A percentile compares a stretch with the other conserved stretches of the same genome.
Evolutionary conservation across 2,888 invertebrate genomes (phyloP).

Genomic region (Adelognathus sp.): DNA sequence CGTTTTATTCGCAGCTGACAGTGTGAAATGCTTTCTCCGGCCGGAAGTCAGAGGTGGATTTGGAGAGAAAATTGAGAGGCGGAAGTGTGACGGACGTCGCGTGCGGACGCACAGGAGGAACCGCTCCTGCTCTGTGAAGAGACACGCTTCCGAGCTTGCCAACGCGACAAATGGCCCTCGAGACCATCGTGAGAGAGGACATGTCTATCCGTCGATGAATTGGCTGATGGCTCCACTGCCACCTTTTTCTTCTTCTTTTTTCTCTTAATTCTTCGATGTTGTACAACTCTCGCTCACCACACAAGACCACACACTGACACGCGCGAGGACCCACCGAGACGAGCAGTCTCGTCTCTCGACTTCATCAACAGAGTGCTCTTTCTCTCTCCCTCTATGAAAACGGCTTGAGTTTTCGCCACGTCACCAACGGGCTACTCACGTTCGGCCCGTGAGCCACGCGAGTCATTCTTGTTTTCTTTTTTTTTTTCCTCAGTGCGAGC

Average conservation of each 20-base stretch:
- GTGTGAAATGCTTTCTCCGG: not conserved
- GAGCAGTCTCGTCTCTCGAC: constrained; percentile 27
- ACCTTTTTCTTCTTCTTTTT: no score
- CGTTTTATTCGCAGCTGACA: no score
- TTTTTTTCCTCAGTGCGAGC: constrained; percentile 6
- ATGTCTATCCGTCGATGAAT: constrained; percentile 53
- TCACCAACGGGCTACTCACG: constrained; percentile 34
- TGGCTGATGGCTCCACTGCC: constrained; percentile 46
- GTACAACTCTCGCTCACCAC: constrained; percentile 36
- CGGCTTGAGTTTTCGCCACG: constrained; percentile 42
- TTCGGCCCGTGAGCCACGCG: constrained; percentile 31
- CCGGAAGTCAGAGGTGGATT: not conserved
- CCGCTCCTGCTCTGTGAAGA: not conserved
- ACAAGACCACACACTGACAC: constrained; percentile 35
- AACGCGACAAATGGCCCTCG: constrained; percentile 44
- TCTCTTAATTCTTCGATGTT: constrained; percentile 38
- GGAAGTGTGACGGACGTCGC: not conserved
- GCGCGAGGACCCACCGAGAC: constrained; percentile 8
- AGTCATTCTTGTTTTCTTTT: constrained; percentile 43
- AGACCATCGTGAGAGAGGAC: constrained; percentile 42
- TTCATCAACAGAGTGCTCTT: constrained; percentile 41
- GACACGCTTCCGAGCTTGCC: constrained; percentile 2
- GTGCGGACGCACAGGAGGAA: not conserved
- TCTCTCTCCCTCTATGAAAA: no score
- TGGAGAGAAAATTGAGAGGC: not conserved